Percentiles rank a stretch among this genome's conserved stretches.
Evolutionary conservation across 2,888 invertebrate species (phyloP).

Genomic region (Trachelus iudaicus): DNA sequence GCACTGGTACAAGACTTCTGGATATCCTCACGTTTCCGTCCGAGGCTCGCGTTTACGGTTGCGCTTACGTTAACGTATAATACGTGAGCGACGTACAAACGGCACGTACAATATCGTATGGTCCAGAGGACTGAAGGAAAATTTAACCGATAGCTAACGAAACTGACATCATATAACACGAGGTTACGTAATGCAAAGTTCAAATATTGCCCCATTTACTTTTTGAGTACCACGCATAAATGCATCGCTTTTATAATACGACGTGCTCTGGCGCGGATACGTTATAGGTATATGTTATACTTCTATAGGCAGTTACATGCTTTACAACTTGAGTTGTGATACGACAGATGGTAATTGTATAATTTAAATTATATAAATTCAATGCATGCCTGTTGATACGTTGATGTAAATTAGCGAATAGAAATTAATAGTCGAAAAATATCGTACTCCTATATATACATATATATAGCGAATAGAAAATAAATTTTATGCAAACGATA

Average conservation of each 20-base stretch:
- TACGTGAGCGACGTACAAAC: constrained; percentile 30
- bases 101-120: constrained; percentile 17
- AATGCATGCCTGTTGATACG: neutral
- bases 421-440: neutral
- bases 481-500: neutral
- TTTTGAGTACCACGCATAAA: neutral
- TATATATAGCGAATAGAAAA: too few relatives aligned
- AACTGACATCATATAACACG: neutral
- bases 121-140: neutral
- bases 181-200: neutral
- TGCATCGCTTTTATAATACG: neutral
- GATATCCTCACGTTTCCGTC: constrained; percentile 24
- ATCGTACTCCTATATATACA: too few relatives aligned
- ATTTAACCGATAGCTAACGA: neutral
- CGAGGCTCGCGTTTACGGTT: constrained; percentile 20
- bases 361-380: too few relatives aligned
- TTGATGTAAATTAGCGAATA: neutral
- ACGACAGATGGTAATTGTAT: neutral
- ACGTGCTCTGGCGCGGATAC: neutral
- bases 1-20: constrained; percentile 15
- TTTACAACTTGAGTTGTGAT: neutral
- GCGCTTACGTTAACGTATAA: constrained; percentile 30
- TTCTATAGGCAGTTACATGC: too few relatives aligned
- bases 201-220: neutral
- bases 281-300: too few relatives aligned